Conservation (phyloP, 2,888 invertebrate genomes). For the Liodrosophila aerea region DNA sequence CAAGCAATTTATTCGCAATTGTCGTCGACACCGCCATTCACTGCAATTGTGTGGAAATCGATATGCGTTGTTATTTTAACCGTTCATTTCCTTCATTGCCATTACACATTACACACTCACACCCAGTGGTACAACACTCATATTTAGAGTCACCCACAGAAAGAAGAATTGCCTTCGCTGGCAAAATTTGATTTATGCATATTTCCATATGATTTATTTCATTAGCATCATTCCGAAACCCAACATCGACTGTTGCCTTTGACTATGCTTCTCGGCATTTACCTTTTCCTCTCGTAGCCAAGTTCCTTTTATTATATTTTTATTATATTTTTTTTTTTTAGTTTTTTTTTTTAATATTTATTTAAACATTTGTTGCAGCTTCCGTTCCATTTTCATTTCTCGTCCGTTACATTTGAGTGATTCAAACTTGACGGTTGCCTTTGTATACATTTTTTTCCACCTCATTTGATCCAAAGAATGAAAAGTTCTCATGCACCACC, state of each 20-base stretch:
- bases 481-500: conserved; percentile 65
- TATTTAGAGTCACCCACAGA: conserved; percentile 29
- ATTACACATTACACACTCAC: conserved; percentile 33
- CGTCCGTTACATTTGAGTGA: conserved; percentile 76
- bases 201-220: conserved; percentile 77
- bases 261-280: conserved; percentile 4
- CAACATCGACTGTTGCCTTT: conserved; percentile 13
- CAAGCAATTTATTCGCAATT: conserved; percentile 77
- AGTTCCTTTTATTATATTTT: too few relatives aligned
- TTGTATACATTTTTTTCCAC: conserved; percentile 75
- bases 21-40: conserved; percentile 59
- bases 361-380: conserved; percentile 77
- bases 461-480: conserved; percentile 74
- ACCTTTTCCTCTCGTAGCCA: neutral
- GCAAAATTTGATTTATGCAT: conserved; percentile 73
- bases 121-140: conserved; percentile 3
- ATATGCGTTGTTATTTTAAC: conserved; percentile 77
- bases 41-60: conserved; percentile 74
- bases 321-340: conserved; percentile 45
- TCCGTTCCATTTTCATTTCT: conserved; percentile 76
- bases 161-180: conserved; percentile 31
- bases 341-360: conserved; percentile 71
- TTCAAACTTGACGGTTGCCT: conserved; percentile 77
- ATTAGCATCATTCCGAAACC: conserved; percentile 64
- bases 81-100: conserved; percentile 72